These are phyloP conservation scores for Limenitis arthemis DNA, from an alignment of 2,888 invertebrate genomes.

Conservation along the genomic window DNA sequence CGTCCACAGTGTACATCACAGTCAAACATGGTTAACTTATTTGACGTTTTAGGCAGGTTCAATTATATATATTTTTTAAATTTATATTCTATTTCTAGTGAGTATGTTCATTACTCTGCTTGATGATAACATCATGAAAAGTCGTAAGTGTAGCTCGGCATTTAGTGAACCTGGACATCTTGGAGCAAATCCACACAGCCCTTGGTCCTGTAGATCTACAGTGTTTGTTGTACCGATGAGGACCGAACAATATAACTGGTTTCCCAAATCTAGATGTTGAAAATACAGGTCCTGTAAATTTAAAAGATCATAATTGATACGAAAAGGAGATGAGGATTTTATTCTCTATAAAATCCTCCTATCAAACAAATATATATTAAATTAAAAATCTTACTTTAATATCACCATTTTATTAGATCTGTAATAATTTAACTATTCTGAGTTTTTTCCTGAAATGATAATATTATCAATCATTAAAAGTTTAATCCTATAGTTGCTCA, in stretches of 20 bases:
- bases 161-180: constrained; percentile 3
- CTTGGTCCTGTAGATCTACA: constrained; percentile 31
- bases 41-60: too few relatives aligned
- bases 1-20: too few relatives aligned
- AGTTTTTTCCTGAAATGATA: too few relatives aligned
- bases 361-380: too few relatives aligned
- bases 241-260: constrained; percentile 23
- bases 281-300: constrained; percentile 20
- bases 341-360: too few relatives aligned
- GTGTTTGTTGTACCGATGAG: constrained; percentile 25
- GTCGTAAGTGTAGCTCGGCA: constrained; percentile 30
- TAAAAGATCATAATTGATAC: background rate
- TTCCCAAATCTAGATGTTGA: constrained; percentile 31
- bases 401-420: too few relatives aligned
- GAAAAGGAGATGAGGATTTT: too few relatives aligned
- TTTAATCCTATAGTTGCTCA: too few relatives aligned
- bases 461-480: too few relatives aligned
- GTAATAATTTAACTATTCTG: too few relatives aligned
- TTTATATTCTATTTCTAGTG: background rate
- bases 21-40: too few relatives aligned
- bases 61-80: constrained; percentile 9
- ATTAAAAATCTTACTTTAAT: too few relatives aligned
- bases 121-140: constrained; percentile 26
- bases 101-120: constrained; percentile 18
- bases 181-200: constrained; percentile 32